These are phyloP conservation scores for Ecdyonurus torrentis DNA, from an alignment of 2,888 invertebrate genomes.

Conservation along the genomic window DNA sequence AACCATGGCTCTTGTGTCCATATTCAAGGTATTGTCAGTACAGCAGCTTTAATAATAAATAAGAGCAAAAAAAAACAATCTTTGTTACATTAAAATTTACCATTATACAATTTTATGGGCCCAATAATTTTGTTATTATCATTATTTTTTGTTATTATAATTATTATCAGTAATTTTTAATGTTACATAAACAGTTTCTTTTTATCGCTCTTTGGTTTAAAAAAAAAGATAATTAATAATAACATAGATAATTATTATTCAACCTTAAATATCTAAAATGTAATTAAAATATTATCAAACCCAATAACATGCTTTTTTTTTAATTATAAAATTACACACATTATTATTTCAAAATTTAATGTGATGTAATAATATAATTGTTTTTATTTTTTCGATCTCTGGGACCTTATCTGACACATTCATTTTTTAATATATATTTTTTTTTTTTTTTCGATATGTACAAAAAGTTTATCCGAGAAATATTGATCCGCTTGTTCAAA, in stretches of 20 bases:
- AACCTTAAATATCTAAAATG: background rate
- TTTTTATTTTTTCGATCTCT: background rate
- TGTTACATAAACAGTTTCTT: background rate
- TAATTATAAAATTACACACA: background rate
- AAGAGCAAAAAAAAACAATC: background rate
- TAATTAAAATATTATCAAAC: background rate
- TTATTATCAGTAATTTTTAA: background rate
- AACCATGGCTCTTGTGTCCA: background rate
- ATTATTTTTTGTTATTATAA: too few relatives aligned
- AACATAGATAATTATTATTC: background rate
- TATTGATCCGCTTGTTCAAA: background rate
- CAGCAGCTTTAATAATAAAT: background rate
- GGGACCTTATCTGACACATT: background rate
- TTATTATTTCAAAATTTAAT: too few relatives aligned
- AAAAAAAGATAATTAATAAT: background rate
- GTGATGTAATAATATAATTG: too few relatives aligned
- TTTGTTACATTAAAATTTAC: background rate
- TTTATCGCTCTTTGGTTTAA: background rate
- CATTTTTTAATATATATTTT: too few relatives aligned
- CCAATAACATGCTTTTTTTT: background rate
- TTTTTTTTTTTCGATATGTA: background rate
- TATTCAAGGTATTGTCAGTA: conserved; percentile 1
- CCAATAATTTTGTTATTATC: too few relatives aligned
- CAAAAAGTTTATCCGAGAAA: background rate
- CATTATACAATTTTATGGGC: too few relatives aligned